Evolutionary conservation across 92 coral and sea anemone genomes (phyloP), one percentile per base, ranked within the genome.

Genomic region (Pocillopora grandis): DNA sequence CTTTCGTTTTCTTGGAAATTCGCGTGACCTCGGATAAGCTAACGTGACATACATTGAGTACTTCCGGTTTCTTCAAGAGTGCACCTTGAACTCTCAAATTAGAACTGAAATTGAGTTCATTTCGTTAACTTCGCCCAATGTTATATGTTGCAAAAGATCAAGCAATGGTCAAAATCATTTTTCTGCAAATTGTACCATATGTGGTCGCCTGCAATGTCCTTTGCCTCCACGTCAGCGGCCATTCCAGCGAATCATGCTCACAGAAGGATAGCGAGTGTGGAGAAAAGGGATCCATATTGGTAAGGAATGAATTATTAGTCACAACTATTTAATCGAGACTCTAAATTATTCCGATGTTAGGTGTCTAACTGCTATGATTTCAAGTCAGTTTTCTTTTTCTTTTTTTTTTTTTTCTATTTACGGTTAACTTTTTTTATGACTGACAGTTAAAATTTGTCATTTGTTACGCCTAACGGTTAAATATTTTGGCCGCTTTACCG

Each of bases 171-270:
- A 67, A n/a, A 18, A 67, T 67, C 0, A 67, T 9, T n/a, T 12
- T 67, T 67, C 33, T 67, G 48, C 31, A 67, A 67, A 67, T 67
- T 67, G 72, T 31, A n/a, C 12, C 17, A 18, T n/a, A 67, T 67
- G 16, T 67, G 72, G 72, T n/a, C 72, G 48, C 72, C 2, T 67
- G 21, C 23, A 67, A 67, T 67, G 72, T 67, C 48, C 72, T 36
- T 67, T 67, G 72, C 72, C 72, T 67, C 72, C 1, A 67, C 72
- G 72, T 31, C 48, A 67, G 72, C 33, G 72, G 72, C 72, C 19
- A 66, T 66, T 23, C 72, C 35, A 14, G 35, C 72, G 72, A 66
- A 66, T 2, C 16, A 66, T 66, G n/a, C 72, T 67, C 23, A 67
- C 72, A 67, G 72, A 21, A 67, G 72, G 6, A 67, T 21, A 36